Base-by-base conservation (phyloP, 2,888 invertebrate genomes). In the Meiosimyza decipiens region DNA sequence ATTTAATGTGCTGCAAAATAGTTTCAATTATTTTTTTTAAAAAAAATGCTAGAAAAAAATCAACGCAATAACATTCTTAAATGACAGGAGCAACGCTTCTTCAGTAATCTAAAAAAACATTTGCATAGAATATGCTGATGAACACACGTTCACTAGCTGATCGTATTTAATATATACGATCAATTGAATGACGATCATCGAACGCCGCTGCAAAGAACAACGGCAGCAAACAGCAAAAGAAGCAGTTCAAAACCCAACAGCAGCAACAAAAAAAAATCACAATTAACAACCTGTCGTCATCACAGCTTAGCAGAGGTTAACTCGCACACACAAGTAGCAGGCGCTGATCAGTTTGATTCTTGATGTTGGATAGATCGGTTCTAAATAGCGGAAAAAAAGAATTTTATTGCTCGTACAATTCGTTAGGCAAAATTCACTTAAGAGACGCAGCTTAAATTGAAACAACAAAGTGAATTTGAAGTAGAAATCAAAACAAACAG, bases 311-410 rank as follows among this genome's bases (percentile, higher is more conserved):
- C 72, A 74, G 54, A 70, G 70, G 49, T 62, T 63, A 70, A 70
- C 62, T 54, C 70, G 70, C 54, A 40, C 62, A 62, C 52, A 40
- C 12, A 15, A 69, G 11, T 47, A 55, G 12, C 16, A 52, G 62
- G 28, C 65, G 51, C 71, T 75, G 74, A 78, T 86, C 84, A 86
- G 86, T 86, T 86, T 84, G 82, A 84, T 86, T 86, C 86, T 86
- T 85, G 85, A 82, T 83, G 85, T 85, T 83, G 86, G 82, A 83
- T 85, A 85, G 86, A 84, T 86, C 86, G 85, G 86, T 86, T 86
- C 84, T 85, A 76, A n/a, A 71, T 65, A 55, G 72, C 73, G 73
- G 66, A 57, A 51, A 28, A 54, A 62, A 28, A 55, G 11, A 49
- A 51, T 62, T 47, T 18, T 50, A 59, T 59, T 15, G 59, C 59